These are phyloP conservation scores for Xyrichtys novacula DNA, from an alignment of 2,797 vertebrate species.

Conservation along the genomic window DNA sequence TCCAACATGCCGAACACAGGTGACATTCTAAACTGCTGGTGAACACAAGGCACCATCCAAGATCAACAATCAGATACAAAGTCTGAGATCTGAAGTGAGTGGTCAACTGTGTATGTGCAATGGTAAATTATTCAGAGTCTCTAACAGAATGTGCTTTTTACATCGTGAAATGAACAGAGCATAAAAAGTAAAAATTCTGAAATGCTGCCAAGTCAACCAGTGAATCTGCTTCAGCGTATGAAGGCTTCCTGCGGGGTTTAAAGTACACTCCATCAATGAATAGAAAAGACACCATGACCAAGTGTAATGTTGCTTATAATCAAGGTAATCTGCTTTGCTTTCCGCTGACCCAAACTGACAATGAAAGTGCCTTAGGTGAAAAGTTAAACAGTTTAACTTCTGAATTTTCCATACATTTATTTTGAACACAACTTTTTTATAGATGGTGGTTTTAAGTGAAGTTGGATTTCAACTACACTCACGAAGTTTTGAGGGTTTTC, in stretches of 20 bases:
- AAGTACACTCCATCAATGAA: not conserved
- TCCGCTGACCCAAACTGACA: slow-evolving; percentile 1
- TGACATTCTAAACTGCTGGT: slow-evolving; percentile 78
- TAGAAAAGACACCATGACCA: not conserved
- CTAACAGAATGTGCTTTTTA: slow-evolving; percentile 57
- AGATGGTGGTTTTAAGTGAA: too few relatives aligned
- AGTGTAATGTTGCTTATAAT: not conserved
- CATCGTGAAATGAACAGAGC: slow-evolving; percentile 42
- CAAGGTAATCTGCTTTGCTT: slow-evolving; percentile 1
- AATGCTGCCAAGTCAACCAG: slow-evolving; percentile 36
- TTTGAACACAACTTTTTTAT: too few relatives aligned
- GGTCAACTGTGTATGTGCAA: slow-evolving; percentile 53
- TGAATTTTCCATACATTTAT: not conserved
- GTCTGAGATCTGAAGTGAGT: slow-evolving; percentile 61
- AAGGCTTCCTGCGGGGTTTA: slow-evolving; percentile 24
- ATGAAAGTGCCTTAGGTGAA: slow-evolving; percentile 48
- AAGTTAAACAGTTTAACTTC: slow-evolving; percentile 12
- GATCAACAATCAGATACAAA: slow-evolving; percentile 78
- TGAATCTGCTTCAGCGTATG: slow-evolving; percentile 17
- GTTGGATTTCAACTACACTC: not conserved
- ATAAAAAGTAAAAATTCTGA: slow-evolving; percentile 19
- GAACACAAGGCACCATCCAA: slow-evolving; percentile 85
- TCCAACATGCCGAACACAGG: slow-evolving; percentile 71
- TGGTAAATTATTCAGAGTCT: slow-evolving; percentile 28
- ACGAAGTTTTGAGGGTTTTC: not conserved